A percentile compares a stretch with the other conserved stretches of the same genome.
phyloP scores from a whole-genome alignment of 2,797 vertebrate species.

The Adelosebastes latens region DNA sequence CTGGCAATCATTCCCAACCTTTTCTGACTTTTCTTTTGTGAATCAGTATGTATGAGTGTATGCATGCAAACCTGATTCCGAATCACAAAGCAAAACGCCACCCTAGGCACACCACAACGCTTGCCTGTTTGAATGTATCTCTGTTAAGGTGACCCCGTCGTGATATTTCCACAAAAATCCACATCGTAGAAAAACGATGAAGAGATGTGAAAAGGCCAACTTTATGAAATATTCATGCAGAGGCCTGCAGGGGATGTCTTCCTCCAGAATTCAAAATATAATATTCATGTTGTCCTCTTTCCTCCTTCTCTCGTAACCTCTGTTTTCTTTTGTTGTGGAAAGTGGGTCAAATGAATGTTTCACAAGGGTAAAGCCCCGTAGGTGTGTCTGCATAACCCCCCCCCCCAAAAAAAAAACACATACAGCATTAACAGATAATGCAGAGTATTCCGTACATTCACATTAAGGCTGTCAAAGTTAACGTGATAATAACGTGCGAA shows the following conservation, averaged over 20 bases:
- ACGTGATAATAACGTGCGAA: too few relatives aligned
- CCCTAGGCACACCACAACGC: background rate
- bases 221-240: constrained; percentile 66
- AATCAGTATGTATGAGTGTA: background rate
- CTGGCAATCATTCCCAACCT: background rate
- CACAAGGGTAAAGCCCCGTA: constrained; percentile 1
- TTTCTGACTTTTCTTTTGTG: background rate
- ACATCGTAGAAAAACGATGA: constrained; percentile 18
- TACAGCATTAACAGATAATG: background rate
- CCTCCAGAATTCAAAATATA: constrained; percentile 58
- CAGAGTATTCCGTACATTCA: background rate
- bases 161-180: constrained; percentile 20
- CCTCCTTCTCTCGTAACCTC: constrained; percentile 39
- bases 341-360: constrained; percentile 58
- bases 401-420: background rate
- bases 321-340: constrained; percentile 45
- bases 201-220: constrained; percentile 30
- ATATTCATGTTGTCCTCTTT: constrained; percentile 69
- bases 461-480: background rate
- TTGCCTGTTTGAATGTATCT: constrained; percentile 12
- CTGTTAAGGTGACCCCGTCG: background rate
- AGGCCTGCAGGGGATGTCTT: constrained; percentile 52
- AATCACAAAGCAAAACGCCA: background rate
- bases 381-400: background rate
- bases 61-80: background rate